Conservation (phyloP, 2,888 invertebrate genomes). For the Zhengitettix transpicula region DNA sequence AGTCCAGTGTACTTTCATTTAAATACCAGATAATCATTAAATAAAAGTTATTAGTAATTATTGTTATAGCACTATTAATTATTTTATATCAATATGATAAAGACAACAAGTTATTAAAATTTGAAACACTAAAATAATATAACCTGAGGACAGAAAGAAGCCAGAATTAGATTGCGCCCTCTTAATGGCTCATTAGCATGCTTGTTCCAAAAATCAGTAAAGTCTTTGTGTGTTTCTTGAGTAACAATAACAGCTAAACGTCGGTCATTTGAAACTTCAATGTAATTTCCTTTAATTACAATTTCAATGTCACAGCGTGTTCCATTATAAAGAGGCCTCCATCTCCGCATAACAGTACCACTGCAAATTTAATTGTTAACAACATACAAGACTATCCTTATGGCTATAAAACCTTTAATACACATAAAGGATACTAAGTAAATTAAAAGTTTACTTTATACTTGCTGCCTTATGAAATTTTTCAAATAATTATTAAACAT, state of each 20-base stretch:
- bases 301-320: conserved; percentile 51
- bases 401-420: too few species aligned
- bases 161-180: conserved; percentile 60
- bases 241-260: conserved; percentile 32
- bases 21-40: too few species aligned
- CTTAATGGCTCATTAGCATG: conserved; percentile 44
- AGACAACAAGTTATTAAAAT: too few species aligned
- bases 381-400: too few species aligned
- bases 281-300: conserved; percentile 51
- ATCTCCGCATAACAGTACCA: conserved; percentile 58
- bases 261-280: conserved; percentile 44
- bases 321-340: conserved; percentile 42
- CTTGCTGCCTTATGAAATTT: too few species aligned
- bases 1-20: too few species aligned
- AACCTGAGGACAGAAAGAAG: conserved; percentile 73
- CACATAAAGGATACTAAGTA: too few species aligned
- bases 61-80: too few species aligned
- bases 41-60: too few species aligned
- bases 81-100: too few species aligned
- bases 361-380: conserved; percentile 28
- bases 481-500: background rate
- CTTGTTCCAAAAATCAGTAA: conserved; percentile 53
- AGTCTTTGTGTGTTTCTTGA: conserved; percentile 50
- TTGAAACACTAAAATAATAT: background rate
- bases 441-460: too few species aligned